Percentiles rank a stretch among this genome's conserved stretches.
These are phyloP conservation scores for Rhysida immarginata DNA, from an alignment of 1,140 invertebrate species.

Conservation along the genomic window DNA sequence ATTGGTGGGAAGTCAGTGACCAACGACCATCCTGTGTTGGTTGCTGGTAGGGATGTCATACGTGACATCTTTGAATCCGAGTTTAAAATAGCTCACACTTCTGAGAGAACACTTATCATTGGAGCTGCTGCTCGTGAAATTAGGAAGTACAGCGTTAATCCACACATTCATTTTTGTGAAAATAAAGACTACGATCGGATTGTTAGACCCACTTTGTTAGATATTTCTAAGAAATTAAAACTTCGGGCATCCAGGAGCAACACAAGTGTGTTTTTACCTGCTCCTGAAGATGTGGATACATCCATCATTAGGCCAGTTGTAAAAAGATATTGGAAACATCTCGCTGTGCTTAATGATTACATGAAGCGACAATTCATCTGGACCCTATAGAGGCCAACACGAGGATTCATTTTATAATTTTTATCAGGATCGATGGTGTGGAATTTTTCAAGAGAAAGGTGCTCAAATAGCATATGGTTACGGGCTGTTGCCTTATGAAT, in stretches of 20 bases:
- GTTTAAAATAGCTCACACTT: neutral
- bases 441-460: neutral
- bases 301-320: neutral
- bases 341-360: neutral
- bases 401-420: neutral
- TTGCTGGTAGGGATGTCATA: neutral
- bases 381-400: neutral
- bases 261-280: neutral
- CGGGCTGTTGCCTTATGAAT: neutral
- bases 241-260: neutral
- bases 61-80: neutral
- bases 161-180: neutral
- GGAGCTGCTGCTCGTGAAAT: neutral
- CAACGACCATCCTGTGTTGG: neutral
- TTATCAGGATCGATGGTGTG: neutral
- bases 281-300: neutral
- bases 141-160: neutral
- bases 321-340: neutral
- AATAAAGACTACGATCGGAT: neutral
- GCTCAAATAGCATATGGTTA: neutral
- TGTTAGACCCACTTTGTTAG: neutral
- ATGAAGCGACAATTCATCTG: neutral
- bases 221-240: neutral
- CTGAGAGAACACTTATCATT: neutral
- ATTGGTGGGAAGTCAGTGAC: neutral